Conservation (phyloP, 64 coral and sea anemone species). For the Acropora yongei region DNA sequence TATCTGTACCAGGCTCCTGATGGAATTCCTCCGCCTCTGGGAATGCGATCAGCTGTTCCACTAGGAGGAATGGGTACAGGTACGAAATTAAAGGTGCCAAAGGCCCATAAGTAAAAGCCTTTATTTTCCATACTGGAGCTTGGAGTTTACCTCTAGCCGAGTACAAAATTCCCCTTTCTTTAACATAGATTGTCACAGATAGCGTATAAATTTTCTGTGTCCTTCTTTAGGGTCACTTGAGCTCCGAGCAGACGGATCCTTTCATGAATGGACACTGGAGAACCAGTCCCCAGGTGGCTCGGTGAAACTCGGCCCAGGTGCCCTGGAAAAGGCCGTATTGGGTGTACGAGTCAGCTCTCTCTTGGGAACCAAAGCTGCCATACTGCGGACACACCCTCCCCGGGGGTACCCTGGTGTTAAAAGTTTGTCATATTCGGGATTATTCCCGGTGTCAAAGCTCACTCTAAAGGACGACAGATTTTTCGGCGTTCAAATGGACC, state of each 20-base stretch:
- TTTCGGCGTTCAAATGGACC: conserved; percentile 77
- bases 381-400: conserved; percentile 85
- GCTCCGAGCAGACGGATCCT: conserved; percentile 83
- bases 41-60: conserved; percentile 90
- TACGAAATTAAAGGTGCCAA: neutral
- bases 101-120: too few relatives aligned
- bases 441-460: conserved; percentile 83
- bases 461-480: conserved; percentile 65
- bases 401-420: conserved; percentile 75
- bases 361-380: conserved; percentile 59
- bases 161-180: too few relatives aligned
- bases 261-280: conserved; percentile 89
- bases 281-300: conserved; percentile 96
- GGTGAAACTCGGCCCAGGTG: conserved; percentile 75
- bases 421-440: conserved; percentile 79
- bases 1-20: conserved; percentile 77
- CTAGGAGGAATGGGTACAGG: conserved; percentile 94
- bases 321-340: conserved; percentile 76
- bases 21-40: conserved; percentile 72
- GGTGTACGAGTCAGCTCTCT: conserved; percentile 69
- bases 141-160: too few relatives aligned
- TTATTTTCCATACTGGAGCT: too few relatives aligned
- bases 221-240: conserved; percentile 76
- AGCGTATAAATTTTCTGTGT: neutral
- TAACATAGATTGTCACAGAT: too few relatives aligned